These are phyloP conservation scores for Gallinago undulata DNA, from an alignment of 2,113 vertebrate species.

Conservation along the genomic window DNA sequence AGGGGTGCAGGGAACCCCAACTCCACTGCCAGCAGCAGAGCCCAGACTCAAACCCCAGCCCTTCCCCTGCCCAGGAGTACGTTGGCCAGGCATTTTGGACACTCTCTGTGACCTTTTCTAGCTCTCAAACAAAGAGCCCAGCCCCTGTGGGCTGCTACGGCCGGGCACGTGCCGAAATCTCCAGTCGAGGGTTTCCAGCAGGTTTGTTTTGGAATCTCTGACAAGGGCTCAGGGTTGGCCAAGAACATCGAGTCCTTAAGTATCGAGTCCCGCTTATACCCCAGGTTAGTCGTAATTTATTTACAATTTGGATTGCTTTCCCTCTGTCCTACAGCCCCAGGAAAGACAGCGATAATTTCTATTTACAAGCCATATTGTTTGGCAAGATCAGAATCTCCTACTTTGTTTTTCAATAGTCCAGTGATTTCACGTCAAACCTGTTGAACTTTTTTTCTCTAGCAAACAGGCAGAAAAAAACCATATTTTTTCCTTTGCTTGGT, in stretches of 20 bases:
- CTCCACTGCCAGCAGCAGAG: neutral
- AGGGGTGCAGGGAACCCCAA: rapidly evolving
- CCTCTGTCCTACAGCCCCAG: neutral
- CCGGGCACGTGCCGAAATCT: rapidly evolving
- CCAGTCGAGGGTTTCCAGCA: neutral
- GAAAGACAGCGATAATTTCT: neutral
- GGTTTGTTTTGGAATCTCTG: neutral
- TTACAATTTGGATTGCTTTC: neutral
- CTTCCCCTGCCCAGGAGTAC: neutral
- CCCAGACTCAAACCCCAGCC: neutral
- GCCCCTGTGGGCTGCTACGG: rapidly evolving
- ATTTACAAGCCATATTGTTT: neutral
- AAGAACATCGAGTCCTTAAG: neutral
- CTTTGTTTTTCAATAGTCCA: neutral
- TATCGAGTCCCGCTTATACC: neutral
- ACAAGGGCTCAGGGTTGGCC: neutral
- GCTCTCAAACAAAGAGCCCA: rapidly evolving
- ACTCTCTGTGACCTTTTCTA: neutral
- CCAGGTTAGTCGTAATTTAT: neutral
- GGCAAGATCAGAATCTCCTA: neutral
- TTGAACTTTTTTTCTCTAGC: neutral
- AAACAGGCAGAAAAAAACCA: neutral
- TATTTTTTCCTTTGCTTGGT: neutral
- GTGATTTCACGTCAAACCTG: neutral
- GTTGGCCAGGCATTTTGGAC: neutral